phyloP scores from a whole-genome alignment of 2,888 invertebrate genomes.

The Cosmopolites sordidus region DNA sequence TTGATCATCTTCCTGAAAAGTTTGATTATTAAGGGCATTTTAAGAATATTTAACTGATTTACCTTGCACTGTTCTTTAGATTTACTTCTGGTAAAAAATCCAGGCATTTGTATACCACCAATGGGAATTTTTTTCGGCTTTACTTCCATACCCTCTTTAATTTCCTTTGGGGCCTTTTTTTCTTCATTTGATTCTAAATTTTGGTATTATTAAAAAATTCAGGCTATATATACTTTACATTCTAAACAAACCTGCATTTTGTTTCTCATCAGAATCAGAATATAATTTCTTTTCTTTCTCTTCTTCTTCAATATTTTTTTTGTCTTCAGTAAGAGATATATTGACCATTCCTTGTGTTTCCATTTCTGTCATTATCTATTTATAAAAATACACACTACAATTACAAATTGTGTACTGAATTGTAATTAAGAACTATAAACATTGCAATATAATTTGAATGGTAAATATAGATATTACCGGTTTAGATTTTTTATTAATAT shows the following conservation, averaged over 20 bases:
- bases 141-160: conserved; percentile 63
- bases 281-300: conserved; percentile 61
- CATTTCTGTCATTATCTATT: too few species aligned
- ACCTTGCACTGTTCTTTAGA: conserved; percentile 72
- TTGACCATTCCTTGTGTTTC: neutral
- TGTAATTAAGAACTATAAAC: too few species aligned
- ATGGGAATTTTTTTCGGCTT: conserved; percentile 80
- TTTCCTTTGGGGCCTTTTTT: conserved; percentile 51
- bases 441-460: too few species aligned
- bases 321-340: conserved; percentile 54
- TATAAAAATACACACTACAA: too few species aligned
- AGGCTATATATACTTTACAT: too few species aligned
- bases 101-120: conserved; percentile 84
- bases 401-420: too few species aligned
- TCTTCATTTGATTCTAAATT: conserved; percentile 37
- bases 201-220: neutral
- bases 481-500: too few species aligned
- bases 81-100: conserved; percentile 74
- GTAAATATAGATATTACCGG: too few species aligned
- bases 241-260: conserved; percentile 5
- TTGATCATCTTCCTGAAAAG: conserved; percentile 45
- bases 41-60: conserved; percentile 22
- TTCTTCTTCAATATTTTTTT: conserved; percentile 63
- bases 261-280: conserved; percentile 55
- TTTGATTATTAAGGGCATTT: neutral